Base-by-base conservation (phyloP, 23 tunicate species). In the Styela plicata region DNA sequence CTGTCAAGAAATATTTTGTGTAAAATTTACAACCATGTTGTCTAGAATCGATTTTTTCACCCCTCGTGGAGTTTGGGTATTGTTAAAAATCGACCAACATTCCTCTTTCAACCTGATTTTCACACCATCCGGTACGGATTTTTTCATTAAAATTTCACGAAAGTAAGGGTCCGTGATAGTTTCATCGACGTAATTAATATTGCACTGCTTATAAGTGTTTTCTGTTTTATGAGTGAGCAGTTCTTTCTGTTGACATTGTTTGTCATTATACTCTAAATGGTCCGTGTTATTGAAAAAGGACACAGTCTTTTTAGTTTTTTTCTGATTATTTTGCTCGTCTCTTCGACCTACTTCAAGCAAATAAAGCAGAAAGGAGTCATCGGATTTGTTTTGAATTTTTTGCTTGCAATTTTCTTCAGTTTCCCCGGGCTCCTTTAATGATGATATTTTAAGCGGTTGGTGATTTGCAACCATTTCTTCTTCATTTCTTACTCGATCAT, bases 41-140 rank as follows among this genome's bases (percentile, higher is more conserved):
- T 77, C 61, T 35, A 77, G 20, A 36, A 77, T 77, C 13, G 66
- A 77, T 64, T 77, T 63, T 36, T 77, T 77, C 31, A 77, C 81
- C 10, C 81, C 81, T 10, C 61, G 53, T 35, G 81, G 81, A 23
- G 81, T 77, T 36, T 77, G 34, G 69, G 81, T 31, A 23, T 77
- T 64, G 33, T 77, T 77, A 22, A 77, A 77, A 35, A 77, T 25
- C 13, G 81, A 77, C 81, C 81, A 77, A 24, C 81, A 77, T 36
- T 77, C 81, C 35, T 77, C 81, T 26, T 64, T 63, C 13, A 77
- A 37, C 24, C 35, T 77, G 10, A 33, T 31, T 44, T 77, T 77
- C 3, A 77, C 81, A 13, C 66, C 69, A 3, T 36, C 34, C 26
- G 81, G 81, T 3, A 77, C 81, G 81, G 81, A 37, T 36, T 77